These are phyloP conservation scores for Orgyia antiqua DNA, from an alignment of 2,888 invertebrate genomes.

Conservation along the genomic window DNA sequence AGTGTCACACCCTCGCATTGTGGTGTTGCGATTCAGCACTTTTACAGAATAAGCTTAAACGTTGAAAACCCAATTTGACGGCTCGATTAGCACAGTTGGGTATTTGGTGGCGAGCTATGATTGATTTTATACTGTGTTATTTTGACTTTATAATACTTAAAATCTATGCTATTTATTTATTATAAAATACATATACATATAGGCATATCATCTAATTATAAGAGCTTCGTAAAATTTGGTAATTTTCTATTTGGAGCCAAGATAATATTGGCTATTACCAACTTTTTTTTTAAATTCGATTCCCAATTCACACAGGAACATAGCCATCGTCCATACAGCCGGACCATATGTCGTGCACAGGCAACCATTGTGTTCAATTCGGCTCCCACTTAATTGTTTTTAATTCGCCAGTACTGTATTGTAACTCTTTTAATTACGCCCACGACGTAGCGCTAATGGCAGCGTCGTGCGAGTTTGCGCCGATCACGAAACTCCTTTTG, in stretches of 20 bases:
- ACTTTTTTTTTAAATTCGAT: too few species aligned
- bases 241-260: too few species aligned
- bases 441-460: conserved; percentile 62
- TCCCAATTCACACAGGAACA: conserved; percentile 29
- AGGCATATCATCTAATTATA: too few species aligned
- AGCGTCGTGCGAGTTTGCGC: conserved; percentile 52
- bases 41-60: conserved; percentile 64
- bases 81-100: conserved; percentile 58
- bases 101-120: conserved; percentile 35
- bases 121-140: conserved; percentile 34
- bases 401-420: conserved; percentile 67
- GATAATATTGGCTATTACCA: too few species aligned
- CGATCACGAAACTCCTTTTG: conserved; percentile 55
- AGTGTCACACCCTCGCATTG: conserved; percentile 45
- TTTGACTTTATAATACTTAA: background rate
- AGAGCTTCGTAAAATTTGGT: too few species aligned
- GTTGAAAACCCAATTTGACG: conserved; percentile 75
- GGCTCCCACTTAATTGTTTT: conserved; percentile 71
- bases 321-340: conserved; percentile 20
- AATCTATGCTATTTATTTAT: background rate
- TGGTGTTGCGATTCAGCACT: conserved; percentile 61
- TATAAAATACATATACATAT: too few species aligned
- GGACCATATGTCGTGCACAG: conserved; percentile 57
- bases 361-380: conserved; percentile 69
- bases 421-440: conserved; percentile 75